Evolutionary conservation across 2,888 invertebrate species (phyloP).

Genomic region (Sturmia bella): DNA sequence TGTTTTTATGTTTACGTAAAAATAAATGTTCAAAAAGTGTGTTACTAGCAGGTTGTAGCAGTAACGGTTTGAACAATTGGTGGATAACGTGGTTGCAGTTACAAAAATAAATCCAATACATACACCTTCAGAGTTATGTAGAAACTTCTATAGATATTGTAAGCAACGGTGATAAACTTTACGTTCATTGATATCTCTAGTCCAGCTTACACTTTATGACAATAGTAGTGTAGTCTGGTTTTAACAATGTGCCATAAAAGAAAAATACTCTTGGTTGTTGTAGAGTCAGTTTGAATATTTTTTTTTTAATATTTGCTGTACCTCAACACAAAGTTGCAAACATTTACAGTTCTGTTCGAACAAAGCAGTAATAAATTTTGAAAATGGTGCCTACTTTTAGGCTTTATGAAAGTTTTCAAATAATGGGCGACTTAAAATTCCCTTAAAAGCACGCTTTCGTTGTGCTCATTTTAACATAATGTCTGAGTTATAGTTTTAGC

Average conservation of each 20-base stretch:
- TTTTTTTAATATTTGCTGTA: background rate
- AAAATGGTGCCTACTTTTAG: background rate
- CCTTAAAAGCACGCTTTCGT: too few species aligned
- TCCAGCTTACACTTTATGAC: background rate
- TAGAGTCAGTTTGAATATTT: slow-evolving; percentile 17
- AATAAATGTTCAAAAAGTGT: slow-evolving; percentile 7
- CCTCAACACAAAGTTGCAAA: slow-evolving; percentile 43
- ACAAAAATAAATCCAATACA: slow-evolving; percentile 52
- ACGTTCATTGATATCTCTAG: slow-evolving; percentile 6
- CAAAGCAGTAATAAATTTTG: background rate
- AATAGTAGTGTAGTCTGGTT: slow-evolving; percentile 12
- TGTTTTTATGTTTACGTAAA: slow-evolving; percentile 24
- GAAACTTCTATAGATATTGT: background rate
- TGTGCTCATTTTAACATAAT: too few species aligned
- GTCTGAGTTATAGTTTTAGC: too few species aligned
- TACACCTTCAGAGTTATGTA: background rate
- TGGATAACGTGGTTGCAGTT: slow-evolving; percentile 49
- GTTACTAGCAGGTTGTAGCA: slow-evolving; percentile 16
- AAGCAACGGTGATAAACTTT: slow-evolving; percentile 18
- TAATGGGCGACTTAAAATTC: too few species aligned
- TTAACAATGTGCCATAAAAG: slow-evolving; percentile 39
- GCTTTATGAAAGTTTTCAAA: background rate
- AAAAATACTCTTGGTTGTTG: slow-evolving; percentile 22
- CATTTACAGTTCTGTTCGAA: background rate
- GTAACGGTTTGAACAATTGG: slow-evolving; percentile 20